Conservation (phyloP, 2,113 vertebrate genomes). For the Campylomormyrus numenius region DNA sequence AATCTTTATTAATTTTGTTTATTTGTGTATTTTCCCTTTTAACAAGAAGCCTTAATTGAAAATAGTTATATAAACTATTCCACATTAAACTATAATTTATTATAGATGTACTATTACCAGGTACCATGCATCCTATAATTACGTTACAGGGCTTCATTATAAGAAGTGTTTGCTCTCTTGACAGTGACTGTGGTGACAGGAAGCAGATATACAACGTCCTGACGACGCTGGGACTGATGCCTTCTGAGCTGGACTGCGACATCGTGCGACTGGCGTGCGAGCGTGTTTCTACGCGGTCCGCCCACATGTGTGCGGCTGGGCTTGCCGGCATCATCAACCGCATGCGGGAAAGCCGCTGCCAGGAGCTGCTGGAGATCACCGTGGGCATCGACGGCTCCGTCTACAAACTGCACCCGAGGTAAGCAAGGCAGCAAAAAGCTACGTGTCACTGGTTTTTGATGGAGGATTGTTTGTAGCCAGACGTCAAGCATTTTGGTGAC, state of each 20-base stretch:
- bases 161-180: background rate
- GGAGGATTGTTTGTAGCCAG: background rate
- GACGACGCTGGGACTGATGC: slow-evolving; percentile 73
- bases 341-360: slow-evolving; percentile 76
- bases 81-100: background rate
- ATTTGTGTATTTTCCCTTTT: background rate
- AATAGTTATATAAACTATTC: background rate
- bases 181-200: slow-evolving; percentile 76
- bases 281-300: slow-evolving; percentile 83
- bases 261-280: slow-evolving; percentile 82
- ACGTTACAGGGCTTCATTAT: background rate
- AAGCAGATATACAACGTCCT: slow-evolving; percentile 93
- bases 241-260: slow-evolving; percentile 81
- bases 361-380: slow-evolving; percentile 80
- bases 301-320: slow-evolving; percentile 80
- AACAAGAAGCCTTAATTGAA: background rate
- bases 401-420: slow-evolving; percentile 94
- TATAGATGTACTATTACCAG: background rate
- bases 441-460: background rate
- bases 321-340: slow-evolving; percentile 79
- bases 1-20: background rate
- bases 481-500: background rate
- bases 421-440: slow-evolving; percentile 32
- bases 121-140: background rate
- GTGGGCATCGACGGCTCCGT: slow-evolving; percentile 91